Base-by-base conservation (phyloP, 2,797 vertebrate genomes). In the Gephyroberyx darwinii region DNA sequence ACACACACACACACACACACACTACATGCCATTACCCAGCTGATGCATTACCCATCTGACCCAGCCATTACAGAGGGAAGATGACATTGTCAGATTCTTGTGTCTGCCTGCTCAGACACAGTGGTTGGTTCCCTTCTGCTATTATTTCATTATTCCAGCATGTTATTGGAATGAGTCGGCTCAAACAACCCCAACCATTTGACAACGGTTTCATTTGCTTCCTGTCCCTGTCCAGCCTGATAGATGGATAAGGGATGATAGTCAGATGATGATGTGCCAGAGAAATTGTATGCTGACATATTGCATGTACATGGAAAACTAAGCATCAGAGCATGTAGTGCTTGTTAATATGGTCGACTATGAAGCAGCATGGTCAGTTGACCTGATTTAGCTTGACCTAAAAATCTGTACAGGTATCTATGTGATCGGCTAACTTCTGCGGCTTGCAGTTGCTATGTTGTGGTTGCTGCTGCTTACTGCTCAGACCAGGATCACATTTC, bases 401-500 rank as follows among this genome's bases (percentile, higher is more conserved):
- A 67, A 82, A 58, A 57, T 37, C 22, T 48, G 35, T 65, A 9
- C 77, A 33, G 61, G 67, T 78, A 17, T 62, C 22, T 31, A 17
- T 33, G 16, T 14, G 33, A 20, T 31, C 17, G 26, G 62, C 62
- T 45, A 8, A 67, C 20, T n/a, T 20, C 16, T 48, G 37, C 47
- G 39, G 63, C 52, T 45, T 75, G 63, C 35, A 8, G 62, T 57
- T 10, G 52, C 19, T 45, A 17, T 20, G 6, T 35, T 64, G 53
- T 45, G 59, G 54, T 5, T 54, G 65, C 10, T 61, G 43, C 1
- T 72, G 63, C 52, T 56, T 12, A 9, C 43, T 51, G 43, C 33
- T 47, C 69, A 60, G 43, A 47, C 47, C 13, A 1, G 72, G 83
- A 74, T 89, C 72, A 41, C 58, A 63, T 90, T 85, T 79, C 84